Evolutionary conservation across 2,113 vertebrate genomes (phyloP).

Genomic region (Reinhardtius hippoglossoides): DNA sequence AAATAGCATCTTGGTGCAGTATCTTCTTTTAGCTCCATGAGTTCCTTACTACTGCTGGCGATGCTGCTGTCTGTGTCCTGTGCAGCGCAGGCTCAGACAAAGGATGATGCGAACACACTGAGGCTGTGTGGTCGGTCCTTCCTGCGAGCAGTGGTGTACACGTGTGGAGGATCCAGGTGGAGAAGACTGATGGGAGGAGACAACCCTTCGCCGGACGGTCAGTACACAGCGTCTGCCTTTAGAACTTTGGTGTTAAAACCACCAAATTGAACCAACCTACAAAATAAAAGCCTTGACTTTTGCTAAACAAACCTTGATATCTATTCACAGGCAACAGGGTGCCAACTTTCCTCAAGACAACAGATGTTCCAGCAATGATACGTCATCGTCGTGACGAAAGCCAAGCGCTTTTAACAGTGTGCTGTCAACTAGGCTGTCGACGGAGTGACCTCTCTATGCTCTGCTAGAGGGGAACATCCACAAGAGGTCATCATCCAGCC

Average conservation of each 20-base stretch:
- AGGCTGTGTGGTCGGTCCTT: slow-evolving; percentile 88
- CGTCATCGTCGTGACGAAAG: slow-evolving; percentile 57
- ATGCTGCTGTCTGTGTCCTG: slow-evolving; percentile 68
- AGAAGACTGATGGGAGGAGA: slow-evolving; percentile 69
- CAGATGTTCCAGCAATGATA: slow-evolving; percentile 1
- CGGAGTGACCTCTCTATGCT: slow-evolving; percentile 77
- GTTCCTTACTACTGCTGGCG: slow-evolving; percentile 43
- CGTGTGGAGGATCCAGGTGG: slow-evolving; percentile 90
- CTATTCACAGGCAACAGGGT: slow-evolving; percentile 50
- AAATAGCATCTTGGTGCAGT: neutral
- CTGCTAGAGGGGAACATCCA: slow-evolving; percentile 59
- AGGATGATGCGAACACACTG: slow-evolving; percentile 59
- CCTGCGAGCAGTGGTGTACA: slow-evolving; percentile 85
- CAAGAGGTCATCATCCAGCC: slow-evolving; percentile 5
- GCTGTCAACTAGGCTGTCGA: slow-evolving; percentile 78
- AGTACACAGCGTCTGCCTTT: slow-evolving; percentile 30
- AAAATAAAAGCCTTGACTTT: neutral
- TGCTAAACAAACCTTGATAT: slow-evolving; percentile 2
- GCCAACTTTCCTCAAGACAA: slow-evolving; percentile 22
- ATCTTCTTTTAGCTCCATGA: slow-evolving; percentile 57
- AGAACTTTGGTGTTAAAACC: neutral
- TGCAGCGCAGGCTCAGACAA: slow-evolving; percentile 1
- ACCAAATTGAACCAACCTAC: neutral
- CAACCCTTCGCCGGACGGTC: slow-evolving; percentile 65
- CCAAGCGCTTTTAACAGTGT: slow-evolving; percentile 56